Base-by-base conservation (phyloP, 2,797 vertebrate genomes). In the Centroberyx gerrardi region DNA sequence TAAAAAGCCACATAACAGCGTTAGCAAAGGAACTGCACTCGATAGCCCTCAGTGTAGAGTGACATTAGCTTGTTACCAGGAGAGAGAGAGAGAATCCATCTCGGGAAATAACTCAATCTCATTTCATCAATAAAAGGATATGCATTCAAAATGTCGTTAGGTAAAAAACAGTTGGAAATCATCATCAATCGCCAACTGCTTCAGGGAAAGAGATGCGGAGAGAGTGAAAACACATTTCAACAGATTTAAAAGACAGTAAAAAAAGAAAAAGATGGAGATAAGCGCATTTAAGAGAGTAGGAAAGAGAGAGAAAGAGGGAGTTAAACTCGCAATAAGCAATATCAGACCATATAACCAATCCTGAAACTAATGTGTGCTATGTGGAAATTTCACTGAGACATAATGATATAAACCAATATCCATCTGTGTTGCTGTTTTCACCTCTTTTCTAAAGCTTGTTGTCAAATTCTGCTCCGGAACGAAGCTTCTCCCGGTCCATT, bases 1-100 rank as follows among this genome's bases (percentile, higher is more conserved):
- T 90, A 88, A 87, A 93, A 82, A 93, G 89, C 90, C 82, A 72
- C 65, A 62, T 92, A 92, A 93, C 83, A 77, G 76, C 38, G 84
- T 94, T 92, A 92, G 82, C 78, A 87, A 78, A 81, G 67, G 67
- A 82, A 75, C 77, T 66, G 77, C 62, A 66, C 71, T 78, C 67
- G 31, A 54, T 65, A 72, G 77, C 85, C 84, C 67, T 68, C 59
- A 27, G 72, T 61, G 55, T 68, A 75, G 81, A 86, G 74, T 79
- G 87, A 87, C 79, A 80, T 85, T 81, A 88, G 69, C 67, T 74
- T 40, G 78, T 80, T 68, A 68, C 68, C 54, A 33, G 17, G 71
- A 55, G 38, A 59, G 53, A 70, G 53, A 70, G 60, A 60, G 31
- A 36, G 49, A 18, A 9, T 49, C 48, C 8, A 18, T n/a, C 48